These are phyloP conservation scores for Athalia rosae DNA, from an alignment of 2,888 invertebrate genomes.

Conservation along the genomic window DNA sequence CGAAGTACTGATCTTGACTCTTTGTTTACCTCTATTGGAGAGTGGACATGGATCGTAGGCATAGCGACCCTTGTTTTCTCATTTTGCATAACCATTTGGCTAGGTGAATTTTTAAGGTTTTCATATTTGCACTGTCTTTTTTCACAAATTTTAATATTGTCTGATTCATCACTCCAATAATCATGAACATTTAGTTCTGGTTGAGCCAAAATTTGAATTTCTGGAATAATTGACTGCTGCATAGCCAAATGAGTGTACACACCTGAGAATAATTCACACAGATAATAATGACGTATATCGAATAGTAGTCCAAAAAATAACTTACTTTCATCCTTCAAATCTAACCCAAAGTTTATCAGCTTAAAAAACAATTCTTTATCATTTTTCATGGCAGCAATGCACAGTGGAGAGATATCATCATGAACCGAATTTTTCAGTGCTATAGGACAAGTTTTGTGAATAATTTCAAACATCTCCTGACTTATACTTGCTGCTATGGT, in stretches of 20 bases:
- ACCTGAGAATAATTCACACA: constrained; percentile 53
- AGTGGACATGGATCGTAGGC: background rate
- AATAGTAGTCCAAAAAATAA: background rate
- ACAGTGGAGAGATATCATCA: constrained; percentile 67
- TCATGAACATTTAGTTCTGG: constrained; percentile 55
- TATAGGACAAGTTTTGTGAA: constrained; percentile 60
- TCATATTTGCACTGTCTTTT: background rate
- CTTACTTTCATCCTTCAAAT: constrained; percentile 62
- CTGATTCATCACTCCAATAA: constrained; percentile 64
- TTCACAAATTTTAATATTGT: constrained; percentile 50
- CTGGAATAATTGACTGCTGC: constrained; percentile 61
- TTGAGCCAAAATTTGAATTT: constrained; percentile 62
- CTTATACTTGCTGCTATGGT: constrained; percentile 65
- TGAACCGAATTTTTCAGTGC: constrained; percentile 58
- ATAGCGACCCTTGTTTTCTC: background rate
- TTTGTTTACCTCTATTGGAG: background rate
- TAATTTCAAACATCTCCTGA: constrained; percentile 62
- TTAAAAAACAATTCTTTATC: constrained; percentile 64
- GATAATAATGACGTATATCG: constrained; percentile 7
- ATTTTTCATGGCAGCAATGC: constrained; percentile 67
- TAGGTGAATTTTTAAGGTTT: background rate
- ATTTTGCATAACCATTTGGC: background rate
- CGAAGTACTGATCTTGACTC: background rate
- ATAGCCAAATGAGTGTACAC: constrained; percentile 66
- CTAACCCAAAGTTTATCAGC: constrained; percentile 61